phyloP scores from a whole-genome alignment of 37 sponge, comb jelly and placozoan species.

The Halichondria panicea region DNA sequence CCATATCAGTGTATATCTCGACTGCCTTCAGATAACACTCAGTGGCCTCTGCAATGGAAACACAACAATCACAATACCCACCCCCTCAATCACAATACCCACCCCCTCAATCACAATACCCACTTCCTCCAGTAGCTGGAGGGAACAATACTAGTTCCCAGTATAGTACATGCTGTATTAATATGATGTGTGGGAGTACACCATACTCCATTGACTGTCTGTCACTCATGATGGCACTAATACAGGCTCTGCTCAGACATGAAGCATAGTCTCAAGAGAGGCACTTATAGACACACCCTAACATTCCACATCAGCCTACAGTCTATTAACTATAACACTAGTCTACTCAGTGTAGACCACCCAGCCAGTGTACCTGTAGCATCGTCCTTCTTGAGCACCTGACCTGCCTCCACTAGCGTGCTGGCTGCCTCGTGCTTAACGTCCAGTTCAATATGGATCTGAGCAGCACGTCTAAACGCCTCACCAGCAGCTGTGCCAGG shows the following conservation, averaged over 20 bases:
- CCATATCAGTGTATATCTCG: conserved; percentile 87
- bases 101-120: not conserved
- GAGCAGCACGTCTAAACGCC: conserved; percentile 76
- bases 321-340: too few relatives aligned
- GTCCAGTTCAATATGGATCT: conserved; percentile 52
- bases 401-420: conserved; percentile 82
- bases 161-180: too few relatives aligned
- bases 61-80: not conserved
- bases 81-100: not conserved
- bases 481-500: conserved; percentile 73
- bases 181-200: too few relatives aligned
- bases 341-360: too few relatives aligned
- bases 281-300: too few relatives aligned
- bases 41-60: conserved; percentile 48
- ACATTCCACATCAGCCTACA: too few relatives aligned
- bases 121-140: too few relatives aligned
- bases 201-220: too few relatives aligned
- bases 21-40: conserved; percentile 66
- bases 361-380: conserved; percentile 46
- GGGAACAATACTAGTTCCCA: too few relatives aligned
- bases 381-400: conserved; percentile 77
- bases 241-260: too few relatives aligned
- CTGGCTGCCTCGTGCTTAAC: conserved; percentile 85
- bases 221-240: too few relatives aligned
- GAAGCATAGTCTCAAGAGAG: too few relatives aligned